Percentiles rank a stretch among this genome's conserved stretches.
These are phyloP conservation scores for Emydura subglobosa DNA, from an alignment of 2,113 vertebrate species.

Conservation along the genomic window DNA sequence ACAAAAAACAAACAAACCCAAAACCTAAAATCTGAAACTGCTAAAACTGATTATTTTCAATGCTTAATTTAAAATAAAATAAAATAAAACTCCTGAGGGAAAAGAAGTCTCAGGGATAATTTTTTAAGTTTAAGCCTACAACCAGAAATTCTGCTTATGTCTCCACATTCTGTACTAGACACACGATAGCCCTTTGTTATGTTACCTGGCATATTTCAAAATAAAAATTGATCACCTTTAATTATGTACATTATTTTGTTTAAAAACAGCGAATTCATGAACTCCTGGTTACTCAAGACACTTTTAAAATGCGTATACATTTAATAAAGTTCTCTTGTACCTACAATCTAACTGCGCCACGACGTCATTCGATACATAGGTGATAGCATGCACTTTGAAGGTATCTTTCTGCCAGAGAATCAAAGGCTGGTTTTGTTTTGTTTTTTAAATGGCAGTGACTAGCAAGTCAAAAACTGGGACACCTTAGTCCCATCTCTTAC, in stretches of 20 bases:
- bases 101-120: neutral
- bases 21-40: accelerated
- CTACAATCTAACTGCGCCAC: accelerated
- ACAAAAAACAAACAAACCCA: neutral
- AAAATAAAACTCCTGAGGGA: neutral
- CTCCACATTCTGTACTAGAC: neutral
- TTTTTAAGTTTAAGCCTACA: neutral
- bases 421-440: neutral
- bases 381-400: neutral
- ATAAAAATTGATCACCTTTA: neutral
- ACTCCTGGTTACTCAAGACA: neutral
- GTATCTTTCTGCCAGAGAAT: neutral
- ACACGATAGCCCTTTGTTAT: neutral
- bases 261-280: neutral
- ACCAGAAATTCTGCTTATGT: neutral
- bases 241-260: neutral
- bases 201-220: neutral
- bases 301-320: neutral
- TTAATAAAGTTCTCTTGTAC: neutral
- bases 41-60: neutral
- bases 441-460: accelerated
- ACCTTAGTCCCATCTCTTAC: accelerated
- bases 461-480: neutral
- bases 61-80: neutral
- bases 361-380: neutral